Percentiles rank a stretch among this genome's conserved stretches.
phyloP scores from a whole-genome alignment of 2,888 invertebrate species.

The Sturmia bella region DNA sequence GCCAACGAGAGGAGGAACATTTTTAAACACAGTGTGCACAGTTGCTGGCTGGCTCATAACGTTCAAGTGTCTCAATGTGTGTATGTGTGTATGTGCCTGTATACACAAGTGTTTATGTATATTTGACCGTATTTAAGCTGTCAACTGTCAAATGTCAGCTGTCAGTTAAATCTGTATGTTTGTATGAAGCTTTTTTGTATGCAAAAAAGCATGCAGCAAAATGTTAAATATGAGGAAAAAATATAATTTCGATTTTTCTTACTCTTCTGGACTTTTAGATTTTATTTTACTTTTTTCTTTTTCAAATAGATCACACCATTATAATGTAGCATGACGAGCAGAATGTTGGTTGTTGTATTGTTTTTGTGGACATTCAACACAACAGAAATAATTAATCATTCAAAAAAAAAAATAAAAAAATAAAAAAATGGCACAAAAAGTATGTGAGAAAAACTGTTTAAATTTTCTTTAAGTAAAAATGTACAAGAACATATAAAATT shows the following conservation, averaged over 20 bases:
- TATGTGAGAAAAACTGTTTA: neutral
- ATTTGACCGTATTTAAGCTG: slow-evolving; percentile 71
- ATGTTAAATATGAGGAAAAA: slow-evolving; percentile 19
- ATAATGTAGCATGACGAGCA: slow-evolving; percentile 44
- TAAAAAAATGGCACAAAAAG: slow-evolving; percentile 2
- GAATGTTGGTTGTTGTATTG: slow-evolving; percentile 13
- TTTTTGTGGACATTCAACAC: slow-evolving; percentile 11
- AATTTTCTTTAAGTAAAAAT: too few relatives aligned
- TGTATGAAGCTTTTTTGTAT: slow-evolving; percentile 36
- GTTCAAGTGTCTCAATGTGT: neutral
- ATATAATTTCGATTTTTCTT: slow-evolving; percentile 41
- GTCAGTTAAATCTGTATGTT: slow-evolving; percentile 64
- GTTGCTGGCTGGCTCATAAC: slow-evolving; percentile 26
- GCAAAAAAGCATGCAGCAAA: slow-evolving; percentile 18
- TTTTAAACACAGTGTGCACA: slow-evolving; percentile 31
- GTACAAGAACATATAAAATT: too few relatives aligned
- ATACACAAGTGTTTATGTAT: slow-evolving; percentile 48
- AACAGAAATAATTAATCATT: slow-evolving; percentile 55
- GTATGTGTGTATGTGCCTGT: slow-evolving; percentile 1
- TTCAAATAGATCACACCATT: slow-evolving; percentile 56
- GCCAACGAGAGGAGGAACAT: neutral
- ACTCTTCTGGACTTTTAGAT: slow-evolving; percentile 14
- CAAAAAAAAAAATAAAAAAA: slow-evolving; percentile 17
- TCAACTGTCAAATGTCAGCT: slow-evolving; percentile 72
- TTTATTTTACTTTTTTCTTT: neutral